These are phyloP conservation scores for Erebia epiphron DNA, from an alignment of 2,888 invertebrate species.

Conservation along the genomic window DNA sequence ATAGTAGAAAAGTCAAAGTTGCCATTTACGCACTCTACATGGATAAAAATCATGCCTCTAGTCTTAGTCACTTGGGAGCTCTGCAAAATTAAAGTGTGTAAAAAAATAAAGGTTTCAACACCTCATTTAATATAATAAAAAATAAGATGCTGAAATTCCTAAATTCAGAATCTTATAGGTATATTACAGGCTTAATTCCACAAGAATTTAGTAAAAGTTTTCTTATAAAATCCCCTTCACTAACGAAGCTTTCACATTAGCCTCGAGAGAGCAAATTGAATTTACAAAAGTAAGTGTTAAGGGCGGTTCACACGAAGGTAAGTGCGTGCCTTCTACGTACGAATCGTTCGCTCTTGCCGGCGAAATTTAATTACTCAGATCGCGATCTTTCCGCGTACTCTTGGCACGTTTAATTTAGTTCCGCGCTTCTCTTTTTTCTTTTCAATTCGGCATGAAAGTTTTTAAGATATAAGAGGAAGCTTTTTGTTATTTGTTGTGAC, in stretches of 20 bases:
- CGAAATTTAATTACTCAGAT: constrained; percentile 76
- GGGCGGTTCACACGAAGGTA: constrained; percentile 29
- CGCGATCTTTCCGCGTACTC: constrained; percentile 64
- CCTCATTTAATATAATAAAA: background rate
- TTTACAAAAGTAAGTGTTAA: constrained; percentile 35
- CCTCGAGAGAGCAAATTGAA: constrained; percentile 33
- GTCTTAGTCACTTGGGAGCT: too few species aligned
- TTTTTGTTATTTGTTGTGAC: background rate
- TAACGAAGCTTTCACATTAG: constrained; percentile 34
- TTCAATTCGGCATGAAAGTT: constrained; percentile 39
- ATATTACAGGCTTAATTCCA: background rate
- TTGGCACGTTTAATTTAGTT: constrained; percentile 73
- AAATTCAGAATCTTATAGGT: background rate
- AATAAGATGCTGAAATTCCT: background rate
- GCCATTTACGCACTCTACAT: too few species aligned
- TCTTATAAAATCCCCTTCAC: constrained; percentile 29
- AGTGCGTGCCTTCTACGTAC: constrained; percentile 48
- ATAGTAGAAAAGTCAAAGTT: too few species aligned
- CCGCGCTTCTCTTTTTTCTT: constrained; percentile 68
- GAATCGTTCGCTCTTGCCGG: constrained; percentile 67
- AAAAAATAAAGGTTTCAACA: too few species aligned
- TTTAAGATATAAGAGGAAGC: constrained; percentile 41
- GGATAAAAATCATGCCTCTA: too few species aligned
- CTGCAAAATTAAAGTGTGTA: too few species aligned
- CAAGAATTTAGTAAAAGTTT: constrained; percentile 19